phyloP scores from a whole-genome alignment of 2,797 vertebrate species.

The Ispidina lecontei region DNA sequence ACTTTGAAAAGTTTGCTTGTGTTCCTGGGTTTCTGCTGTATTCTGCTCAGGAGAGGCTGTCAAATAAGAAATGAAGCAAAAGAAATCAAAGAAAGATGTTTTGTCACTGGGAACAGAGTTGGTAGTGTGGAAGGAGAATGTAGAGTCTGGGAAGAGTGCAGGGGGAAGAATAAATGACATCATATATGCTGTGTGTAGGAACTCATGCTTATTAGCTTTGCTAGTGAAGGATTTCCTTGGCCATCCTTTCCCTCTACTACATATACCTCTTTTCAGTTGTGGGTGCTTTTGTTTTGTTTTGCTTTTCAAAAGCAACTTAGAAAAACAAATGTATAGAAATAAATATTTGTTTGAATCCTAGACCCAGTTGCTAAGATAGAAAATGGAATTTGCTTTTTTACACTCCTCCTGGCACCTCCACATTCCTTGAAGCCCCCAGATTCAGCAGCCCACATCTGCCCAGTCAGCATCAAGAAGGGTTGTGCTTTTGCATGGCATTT shows the following conservation, averaged over 20 bases:
- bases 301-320: background rate
- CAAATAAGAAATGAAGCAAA: background rate
- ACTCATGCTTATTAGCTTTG: background rate
- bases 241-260: background rate
- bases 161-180: background rate
- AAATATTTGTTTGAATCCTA: background rate
- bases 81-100: background rate
- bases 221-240: background rate
- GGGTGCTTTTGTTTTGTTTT: background rate
- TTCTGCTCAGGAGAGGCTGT: background rate
- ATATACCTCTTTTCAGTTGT: background rate
- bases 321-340: background rate
- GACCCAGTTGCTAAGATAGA: background rate
- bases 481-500: background rate
- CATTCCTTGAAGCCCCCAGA: background rate
- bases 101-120: background rate
- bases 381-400: background rate
- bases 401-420: background rate
- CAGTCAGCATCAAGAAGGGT: fast-evolving
- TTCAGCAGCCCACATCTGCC: background rate
- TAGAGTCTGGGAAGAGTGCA: background rate
- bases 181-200: background rate
- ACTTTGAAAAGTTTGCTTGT: background rate
- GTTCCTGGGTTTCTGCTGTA: background rate
- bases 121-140: background rate